Evolutionary conservation across 2,797 vertebrate genomes (phyloP).

Genomic region (Coracias cyanogaster): DNA sequence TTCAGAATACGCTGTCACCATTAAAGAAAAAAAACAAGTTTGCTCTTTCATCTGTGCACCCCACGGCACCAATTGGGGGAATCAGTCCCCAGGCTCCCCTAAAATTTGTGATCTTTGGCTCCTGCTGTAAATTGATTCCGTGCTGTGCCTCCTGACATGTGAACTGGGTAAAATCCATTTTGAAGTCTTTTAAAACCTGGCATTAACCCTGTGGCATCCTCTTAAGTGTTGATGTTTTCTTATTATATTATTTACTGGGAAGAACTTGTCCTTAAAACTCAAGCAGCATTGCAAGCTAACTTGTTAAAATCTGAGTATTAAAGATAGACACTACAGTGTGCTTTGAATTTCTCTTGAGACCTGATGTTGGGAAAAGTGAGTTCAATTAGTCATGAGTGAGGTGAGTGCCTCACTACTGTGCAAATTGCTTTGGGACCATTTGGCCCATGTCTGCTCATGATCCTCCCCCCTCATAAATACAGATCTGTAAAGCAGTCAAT

Average conservation of each 20-base stretch:
- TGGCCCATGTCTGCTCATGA: constrained; percentile 41
- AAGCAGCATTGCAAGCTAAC: not conserved
- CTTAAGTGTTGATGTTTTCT: constrained; percentile 57
- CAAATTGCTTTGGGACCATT: constrained; percentile 65
- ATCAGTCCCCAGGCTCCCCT: constrained; percentile 78
- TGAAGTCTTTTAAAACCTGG: constrained; percentile 72
- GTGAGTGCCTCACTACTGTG: constrained; percentile 68
- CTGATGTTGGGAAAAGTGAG: constrained; percentile 50
- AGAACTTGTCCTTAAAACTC: constrained; percentile 46
- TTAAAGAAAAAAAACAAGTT: constrained; percentile 75
- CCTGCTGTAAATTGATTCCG: constrained; percentile 79
- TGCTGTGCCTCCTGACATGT: constrained; percentile 74
- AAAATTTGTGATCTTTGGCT: constrained; percentile 84
- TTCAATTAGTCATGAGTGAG: constrained; percentile 66
- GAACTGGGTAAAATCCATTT: constrained; percentile 64
- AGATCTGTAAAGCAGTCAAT: constrained; percentile 57
- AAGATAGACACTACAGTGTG: not conserved
- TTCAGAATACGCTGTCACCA: constrained; percentile 74
- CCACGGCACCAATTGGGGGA: constrained; percentile 67
- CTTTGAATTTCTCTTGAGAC: constrained; percentile 55
- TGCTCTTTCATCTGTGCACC: constrained; percentile 74
- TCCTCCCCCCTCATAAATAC: constrained; percentile 36
- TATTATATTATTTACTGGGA: constrained; percentile 56
- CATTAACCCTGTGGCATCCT: constrained; percentile 72
- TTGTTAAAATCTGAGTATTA: constrained; percentile 52